Evolutionary conservation across 1,140 invertebrate species (phyloP).

Genomic region (Trachymyrmex cornetzi): DNA sequence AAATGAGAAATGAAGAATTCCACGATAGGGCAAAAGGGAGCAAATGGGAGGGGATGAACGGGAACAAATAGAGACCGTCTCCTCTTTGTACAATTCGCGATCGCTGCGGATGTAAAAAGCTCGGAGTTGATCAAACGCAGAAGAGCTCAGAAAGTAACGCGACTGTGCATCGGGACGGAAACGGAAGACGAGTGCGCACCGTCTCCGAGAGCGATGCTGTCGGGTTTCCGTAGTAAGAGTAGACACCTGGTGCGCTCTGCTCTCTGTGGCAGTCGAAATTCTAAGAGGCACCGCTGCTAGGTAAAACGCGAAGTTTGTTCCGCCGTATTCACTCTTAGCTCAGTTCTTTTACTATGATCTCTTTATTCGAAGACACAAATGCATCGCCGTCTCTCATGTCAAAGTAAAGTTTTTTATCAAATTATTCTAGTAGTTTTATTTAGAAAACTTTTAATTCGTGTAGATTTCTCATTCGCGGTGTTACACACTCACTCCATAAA

Average conservation of each 20-base stretch:
- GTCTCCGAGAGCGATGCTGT: conserved; percentile 55
- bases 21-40: background rate
- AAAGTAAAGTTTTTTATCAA: conserved; percentile 18
- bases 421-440: background rate
- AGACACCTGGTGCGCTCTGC: conserved; percentile 52
- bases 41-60: background rate
- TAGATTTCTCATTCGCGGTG: conserved; percentile 7
- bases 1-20: background rate
- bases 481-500: background rate
- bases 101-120: conserved; percentile 31
- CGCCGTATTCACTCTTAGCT: background rate
- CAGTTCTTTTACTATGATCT: conserved; percentile 9
- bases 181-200: conserved; percentile 40
- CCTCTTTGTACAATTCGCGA: conserved; percentile 38
- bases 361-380: background rate
- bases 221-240: conserved; percentile 35
- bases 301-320: background rate
- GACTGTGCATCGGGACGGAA: conserved; percentile 44
- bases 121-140: conserved; percentile 68
- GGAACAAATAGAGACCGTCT: conserved; percentile 37
- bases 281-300: background rate
- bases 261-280: conserved; percentile 11
- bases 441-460: background rate
- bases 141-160: conserved; percentile 26
- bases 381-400: background rate